Evolutionary conservation across 1,140 invertebrate species (phyloP), one percentile per base, ranked within the genome.

Genomic region (Euura lappo): DNA sequence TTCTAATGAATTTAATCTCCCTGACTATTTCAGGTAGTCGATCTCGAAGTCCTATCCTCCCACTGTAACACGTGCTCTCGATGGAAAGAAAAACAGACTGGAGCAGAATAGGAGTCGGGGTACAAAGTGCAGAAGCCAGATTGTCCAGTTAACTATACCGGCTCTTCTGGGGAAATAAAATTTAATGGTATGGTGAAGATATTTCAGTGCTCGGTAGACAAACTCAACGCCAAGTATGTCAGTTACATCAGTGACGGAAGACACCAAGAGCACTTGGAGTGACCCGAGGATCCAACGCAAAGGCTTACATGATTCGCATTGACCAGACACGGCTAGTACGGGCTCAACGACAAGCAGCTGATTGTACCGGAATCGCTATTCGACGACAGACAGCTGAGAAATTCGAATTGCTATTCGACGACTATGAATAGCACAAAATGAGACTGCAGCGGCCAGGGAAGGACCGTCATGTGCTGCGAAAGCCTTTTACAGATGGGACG

Each of bases 121-220:
- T 51, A 45, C 5, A 5, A 47, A 4, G 11, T 47, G 45, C 44
- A 70, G 11, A 10, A 28, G 28, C 42, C 13, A 3, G 42, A 44
- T 28, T 70, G 45, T 28, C 28, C 43, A 6, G 42, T 13, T 5
- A 51, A 70, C 45, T 47, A 28, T 60, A n/a, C 2, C n/a, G 69
- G 69, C 28, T 70, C 45, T 28, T 45, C 69, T n/a, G 69, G 45
- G 13, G 6, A 45, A 6, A 70, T 46, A 47, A 3, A 70, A 70
- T 4, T 45, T 11, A 28, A 70, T 6, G 69, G 69, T 46, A 70
- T 47, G 45, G 28, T 70, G 45, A 45, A 47, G 43, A 45, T 70
- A 28, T 60, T 2, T 47, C 44, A 70, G 28, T 13, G 47, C 4
- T 70, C 69, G 10, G 69, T 45, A 28, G 69, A 70, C n/a, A 70